Evolutionary conservation across 30 jellyfish, hydroid and myxozoan species (phyloP).

Genomic region (Rhopilema esculentum): DNA sequence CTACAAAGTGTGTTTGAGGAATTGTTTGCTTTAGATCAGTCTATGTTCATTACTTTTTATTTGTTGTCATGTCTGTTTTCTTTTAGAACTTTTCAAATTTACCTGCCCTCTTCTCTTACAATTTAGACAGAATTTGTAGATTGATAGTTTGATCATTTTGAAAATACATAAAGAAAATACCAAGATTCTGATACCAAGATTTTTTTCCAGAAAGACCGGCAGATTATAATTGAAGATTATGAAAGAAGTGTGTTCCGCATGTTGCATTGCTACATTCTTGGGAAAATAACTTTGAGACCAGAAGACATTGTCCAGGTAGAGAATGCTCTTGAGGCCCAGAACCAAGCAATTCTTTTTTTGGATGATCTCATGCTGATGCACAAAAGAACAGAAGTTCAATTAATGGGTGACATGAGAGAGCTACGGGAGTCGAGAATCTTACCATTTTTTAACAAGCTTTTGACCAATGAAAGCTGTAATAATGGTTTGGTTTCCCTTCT

Average conservation of each 20-base stretch:
- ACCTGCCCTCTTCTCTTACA: no score
- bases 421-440: slow-evolving; percentile 71
- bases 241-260: slow-evolving; percentile 80
- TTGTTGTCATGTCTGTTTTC: no score
- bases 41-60: no score
- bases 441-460: slow-evolving; percentile 53
- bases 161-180: no score
- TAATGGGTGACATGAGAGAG: slow-evolving; percentile 68
- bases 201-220: slow-evolving; percentile 46
- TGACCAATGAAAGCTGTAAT: slow-evolving; percentile 29
- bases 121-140: no score
- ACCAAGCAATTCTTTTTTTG: slow-evolving; percentile 49
- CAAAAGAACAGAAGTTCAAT: slow-evolving; percentile 70
- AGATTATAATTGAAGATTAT: slow-evolving; percentile 53
- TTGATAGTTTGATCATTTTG: no score
- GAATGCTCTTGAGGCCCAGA: slow-evolving; percentile 66
- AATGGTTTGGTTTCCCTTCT: slow-evolving; percentile 39
- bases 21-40: no score
- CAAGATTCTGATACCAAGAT: no score
- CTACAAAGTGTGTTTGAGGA: background rate
- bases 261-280: slow-evolving; percentile 88
- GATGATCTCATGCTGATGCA: slow-evolving; percentile 78
- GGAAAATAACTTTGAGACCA: slow-evolving; percentile 75
- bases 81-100: no score
- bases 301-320: slow-evolving; percentile 67